phyloP scores from a whole-genome alignment of 2,888 invertebrate species.

The Heliconius charithonia region DNA sequence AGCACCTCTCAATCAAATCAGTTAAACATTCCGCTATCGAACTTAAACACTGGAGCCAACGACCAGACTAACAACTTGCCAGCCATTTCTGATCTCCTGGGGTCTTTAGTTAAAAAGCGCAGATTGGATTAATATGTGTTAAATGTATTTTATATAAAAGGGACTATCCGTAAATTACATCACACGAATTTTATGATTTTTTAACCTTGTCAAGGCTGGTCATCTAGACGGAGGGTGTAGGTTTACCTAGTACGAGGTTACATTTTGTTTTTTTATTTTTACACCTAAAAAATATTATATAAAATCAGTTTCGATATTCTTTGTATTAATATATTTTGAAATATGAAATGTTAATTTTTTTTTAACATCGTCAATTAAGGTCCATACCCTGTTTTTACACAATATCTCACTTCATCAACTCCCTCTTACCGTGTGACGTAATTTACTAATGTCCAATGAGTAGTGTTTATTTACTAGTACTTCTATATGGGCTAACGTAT shows the following conservation, averaged over 20 bases:
- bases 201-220: background rate
- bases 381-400: background rate
- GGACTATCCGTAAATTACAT: background rate
- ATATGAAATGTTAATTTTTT: too few relatives aligned
- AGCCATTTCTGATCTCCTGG: conserved; percentile 92
- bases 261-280: background rate
- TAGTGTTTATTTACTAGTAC: background rate
- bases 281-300: background rate
- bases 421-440: background rate
- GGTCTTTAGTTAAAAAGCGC: conserved; percentile 91
- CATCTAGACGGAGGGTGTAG: background rate
- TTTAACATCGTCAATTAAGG: too few relatives aligned
- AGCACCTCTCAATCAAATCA: conserved; percentile 61
- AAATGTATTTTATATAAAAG: too few relatives aligned
- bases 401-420: background rate
- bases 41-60: conserved; percentile 84
- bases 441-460: background rate
- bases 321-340: background rate
- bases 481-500: background rate
- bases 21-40: conserved; percentile 74
- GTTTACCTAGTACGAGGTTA: background rate
- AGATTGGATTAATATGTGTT: conserved; percentile 81
- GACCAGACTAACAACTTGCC: conserved; percentile 90
- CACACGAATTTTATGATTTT: background rate
- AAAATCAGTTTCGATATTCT: background rate